Evolutionary conservation across 2,888 invertebrate genomes (phyloP).

Genomic region (Pseudoips prasinana): DNA sequence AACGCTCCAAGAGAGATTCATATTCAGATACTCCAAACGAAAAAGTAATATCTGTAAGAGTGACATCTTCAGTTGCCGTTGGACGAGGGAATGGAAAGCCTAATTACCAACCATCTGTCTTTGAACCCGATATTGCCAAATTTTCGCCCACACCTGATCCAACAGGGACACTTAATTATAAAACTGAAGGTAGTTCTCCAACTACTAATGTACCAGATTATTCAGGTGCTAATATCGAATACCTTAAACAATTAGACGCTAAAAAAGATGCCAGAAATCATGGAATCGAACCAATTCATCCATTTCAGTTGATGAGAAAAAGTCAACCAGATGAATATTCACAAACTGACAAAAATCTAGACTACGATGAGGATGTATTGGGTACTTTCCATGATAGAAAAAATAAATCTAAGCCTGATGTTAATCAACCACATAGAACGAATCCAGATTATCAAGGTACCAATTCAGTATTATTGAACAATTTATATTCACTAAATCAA

Average conservation of each 20-base stretch:
- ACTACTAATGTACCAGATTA: conserved; percentile 61
- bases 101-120: conserved; percentile 16
- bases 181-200: conserved; percentile 27
- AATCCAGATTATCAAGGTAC: too few relatives aligned
- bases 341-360: conserved; percentile 5
- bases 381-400: too few relatives aligned
- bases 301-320: conserved; percentile 77
- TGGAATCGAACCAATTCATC: conserved; percentile 48
- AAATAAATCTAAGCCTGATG: too few relatives aligned
- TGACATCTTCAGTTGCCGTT: conserved; percentile 83
- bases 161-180: conserved; percentile 11
- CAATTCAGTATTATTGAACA: too few relatives aligned
- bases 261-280: conserved; percentile 62
- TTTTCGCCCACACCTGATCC: conserved; percentile 14
- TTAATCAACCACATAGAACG: too few relatives aligned
- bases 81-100: conserved; percentile 66
- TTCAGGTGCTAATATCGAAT: conserved; percentile 75
- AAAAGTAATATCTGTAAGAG: conserved; percentile 79
- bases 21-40: conserved; percentile 53
- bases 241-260: conserved; percentile 68
- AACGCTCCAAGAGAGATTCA: conserved; percentile 33
- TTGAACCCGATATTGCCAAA: conserved; percentile 5
- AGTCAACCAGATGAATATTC: conserved; percentile 52
- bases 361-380: conserved; percentile 18
- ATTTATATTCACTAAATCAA: too few relatives aligned